Conservation (phyloP, 2,113 vertebrate genomes). For the Caranx ignobilis region DNA sequence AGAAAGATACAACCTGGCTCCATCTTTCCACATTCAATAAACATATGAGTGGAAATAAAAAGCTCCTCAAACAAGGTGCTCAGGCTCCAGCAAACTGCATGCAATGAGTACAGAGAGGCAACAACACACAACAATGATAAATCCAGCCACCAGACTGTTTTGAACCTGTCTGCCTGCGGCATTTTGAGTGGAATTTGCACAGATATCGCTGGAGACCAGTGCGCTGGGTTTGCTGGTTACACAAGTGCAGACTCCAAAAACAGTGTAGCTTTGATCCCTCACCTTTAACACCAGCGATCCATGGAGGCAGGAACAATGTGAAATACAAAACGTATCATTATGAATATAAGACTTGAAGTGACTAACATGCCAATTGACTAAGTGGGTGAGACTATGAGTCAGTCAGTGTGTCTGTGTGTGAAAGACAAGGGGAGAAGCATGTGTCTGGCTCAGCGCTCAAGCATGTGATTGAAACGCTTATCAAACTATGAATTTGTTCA, state of each 20-base stretch:
- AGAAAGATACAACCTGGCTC: constrained; percentile 4
- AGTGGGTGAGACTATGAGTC: constrained; percentile 83
- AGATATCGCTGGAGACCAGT: constrained; percentile 54
- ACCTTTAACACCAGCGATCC: constrained; percentile 43
- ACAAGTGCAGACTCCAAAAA: constrained; percentile 58
- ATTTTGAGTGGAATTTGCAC: constrained; percentile 75
- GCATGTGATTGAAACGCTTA: constrained; percentile 78
- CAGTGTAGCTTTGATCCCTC: constrained; percentile 43
- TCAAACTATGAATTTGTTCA: constrained; percentile 72
- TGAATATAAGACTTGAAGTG: constrained; percentile 75
- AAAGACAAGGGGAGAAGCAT: constrained; percentile 49
- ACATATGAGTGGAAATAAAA: constrained; percentile 22
- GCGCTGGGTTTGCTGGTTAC: constrained; percentile 44
- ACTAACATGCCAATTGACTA: constrained; percentile 72
- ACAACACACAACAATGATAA: constrained; percentile 43
- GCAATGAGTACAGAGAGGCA: constrained; percentile 39
- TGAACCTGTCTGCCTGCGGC: constrained; percentile 34
- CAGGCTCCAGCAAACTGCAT: constrained; percentile 34
- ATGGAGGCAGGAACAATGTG: constrained; percentile 36
- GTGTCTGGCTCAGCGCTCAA: constrained; percentile 67
- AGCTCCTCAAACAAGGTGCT: constrained; percentile 50
- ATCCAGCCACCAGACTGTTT: constrained; percentile 30
- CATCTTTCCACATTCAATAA: constrained; percentile 12
- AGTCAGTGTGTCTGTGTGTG: constrained; percentile 70
- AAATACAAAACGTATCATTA: constrained; percentile 58